phyloP scores from a whole-genome alignment of 2,888 invertebrate genomes.

The Caradrina kadenii region DNA sequence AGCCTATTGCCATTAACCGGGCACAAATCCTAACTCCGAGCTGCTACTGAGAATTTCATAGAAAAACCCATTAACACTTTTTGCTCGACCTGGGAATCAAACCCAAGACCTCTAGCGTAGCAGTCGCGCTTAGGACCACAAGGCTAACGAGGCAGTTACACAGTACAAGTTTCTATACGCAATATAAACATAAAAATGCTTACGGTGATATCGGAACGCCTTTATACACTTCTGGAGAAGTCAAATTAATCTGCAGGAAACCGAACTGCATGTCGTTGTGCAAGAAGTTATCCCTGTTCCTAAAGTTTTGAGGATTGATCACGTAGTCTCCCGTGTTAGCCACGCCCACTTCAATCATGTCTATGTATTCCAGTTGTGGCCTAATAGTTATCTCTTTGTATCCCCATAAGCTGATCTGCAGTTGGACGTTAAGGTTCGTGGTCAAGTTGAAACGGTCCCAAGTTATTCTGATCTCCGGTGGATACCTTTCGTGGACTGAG shows the following conservation, averaged over 20 bases:
- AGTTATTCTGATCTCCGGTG: conserved; percentile 93
- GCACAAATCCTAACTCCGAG: too few relatives aligned
- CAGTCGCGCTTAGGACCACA: too few relatives aligned
- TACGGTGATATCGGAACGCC: conserved; percentile 93
- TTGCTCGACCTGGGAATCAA: too few relatives aligned
- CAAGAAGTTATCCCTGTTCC: conserved; percentile 92
- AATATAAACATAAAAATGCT: conserved; percentile 80
- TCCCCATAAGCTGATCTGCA: conserved; percentile 96
- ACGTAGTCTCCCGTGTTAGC: conserved; percentile 93
- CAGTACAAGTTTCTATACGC: background rate
- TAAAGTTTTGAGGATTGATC: conserved; percentile 94
- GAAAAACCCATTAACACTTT: too few relatives aligned
- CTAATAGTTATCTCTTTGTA: conserved; percentile 95
- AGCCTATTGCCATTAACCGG: too few relatives aligned
- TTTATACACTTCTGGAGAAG: conserved; percentile 93
- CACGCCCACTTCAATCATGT: conserved; percentile 92
- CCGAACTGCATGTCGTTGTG: conserved; percentile 95
- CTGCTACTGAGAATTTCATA: too few relatives aligned
- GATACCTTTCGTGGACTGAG: conserved; percentile 93
- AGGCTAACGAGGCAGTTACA: too few relatives aligned
- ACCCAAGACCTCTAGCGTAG: too few relatives aligned
- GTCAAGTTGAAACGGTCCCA: conserved; percentile 97
- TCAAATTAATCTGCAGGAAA: conserved; percentile 96
- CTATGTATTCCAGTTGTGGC: conserved; percentile 96
- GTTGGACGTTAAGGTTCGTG: conserved; percentile 93